Evolutionary conservation across 2,888 invertebrate species (phyloP).

Genomic region (Diploptera punctata): DNA sequence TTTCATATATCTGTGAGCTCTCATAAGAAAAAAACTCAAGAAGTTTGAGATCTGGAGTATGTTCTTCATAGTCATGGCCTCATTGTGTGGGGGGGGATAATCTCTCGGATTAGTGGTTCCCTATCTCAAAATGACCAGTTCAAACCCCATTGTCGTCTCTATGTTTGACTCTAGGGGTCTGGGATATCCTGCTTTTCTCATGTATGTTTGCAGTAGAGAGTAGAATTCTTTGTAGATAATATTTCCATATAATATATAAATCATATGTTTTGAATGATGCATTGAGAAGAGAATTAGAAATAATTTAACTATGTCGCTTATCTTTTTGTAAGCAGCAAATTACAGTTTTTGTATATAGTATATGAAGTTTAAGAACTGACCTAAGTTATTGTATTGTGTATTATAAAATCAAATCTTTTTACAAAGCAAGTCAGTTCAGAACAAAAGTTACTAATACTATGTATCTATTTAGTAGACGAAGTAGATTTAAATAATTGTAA

Average conservation of each 20-base stretch:
- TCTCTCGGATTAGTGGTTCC: too few species aligned
- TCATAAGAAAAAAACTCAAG: too few species aligned
- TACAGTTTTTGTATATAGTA: neutral
- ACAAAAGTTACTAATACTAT: neutral
- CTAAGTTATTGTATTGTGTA: conserved; percentile 25
- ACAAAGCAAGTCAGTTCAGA: neutral
- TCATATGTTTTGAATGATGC: conserved; percentile 3
- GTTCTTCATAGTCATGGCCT: too few species aligned
- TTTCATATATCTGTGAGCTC: too few species aligned
- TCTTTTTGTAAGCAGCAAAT: neutral
- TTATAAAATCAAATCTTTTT: conserved; percentile 11
- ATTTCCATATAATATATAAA: neutral
- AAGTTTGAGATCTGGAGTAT: too few species aligned
- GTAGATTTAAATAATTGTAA: neutral
- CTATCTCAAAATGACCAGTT: too few species aligned
- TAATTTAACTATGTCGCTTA: neutral
- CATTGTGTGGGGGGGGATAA: too few species aligned
- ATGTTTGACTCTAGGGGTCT: too few species aligned
- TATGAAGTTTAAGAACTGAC: conserved; percentile 9
- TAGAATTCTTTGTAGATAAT: conserved; percentile 18
- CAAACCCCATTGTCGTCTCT: too few species aligned
- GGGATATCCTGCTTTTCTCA: too few species aligned
- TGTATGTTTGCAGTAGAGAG: too few species aligned
- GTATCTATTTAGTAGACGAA: neutral
- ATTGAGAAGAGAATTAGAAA: neutral